Base-by-base conservation (phyloP, 2,888 invertebrate species). In the Venustoraphidia nigricollis region DNA sequence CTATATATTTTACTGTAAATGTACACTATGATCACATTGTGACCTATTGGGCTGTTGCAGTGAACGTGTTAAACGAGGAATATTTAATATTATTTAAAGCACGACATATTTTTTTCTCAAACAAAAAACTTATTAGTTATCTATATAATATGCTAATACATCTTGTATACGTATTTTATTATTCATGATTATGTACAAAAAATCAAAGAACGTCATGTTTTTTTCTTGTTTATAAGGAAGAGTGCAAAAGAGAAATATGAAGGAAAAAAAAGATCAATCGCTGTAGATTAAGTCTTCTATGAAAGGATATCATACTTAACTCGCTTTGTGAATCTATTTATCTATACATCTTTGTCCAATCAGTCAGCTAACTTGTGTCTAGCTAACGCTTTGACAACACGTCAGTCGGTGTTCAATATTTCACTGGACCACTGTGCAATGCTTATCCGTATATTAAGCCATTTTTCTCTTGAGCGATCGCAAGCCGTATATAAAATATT, bases 401-500 rank as follows among this genome's bases (percentile, higher is more conserved):
- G 37, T 17, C 17, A n/a, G n/a, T 45, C 13, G 27, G n/a, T 11
- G 17, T 34, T n/a, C 47, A 49, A 40, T 37, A 46, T 35, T 49
- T 38, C 3, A 10, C 34, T 55, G 61, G 56, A n/a, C 51, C 53
- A 51, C 50, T 57, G 56, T 53, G 51, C 51, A 59, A 59, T 62
- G 62, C 59, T 60, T 59, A 57, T 59, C 58, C 59, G 60, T 62
- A 60, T 62, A 62, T 62, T 61, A 62, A 61, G 62, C 61, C 59
- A 61, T 62, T 62, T 61, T 62, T 57, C 55, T 56, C 57, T 58
- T 58, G 55, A 45, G 38, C 38, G 45, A 45, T 37, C 45, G 10
- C 35, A 27, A 27, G 27, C 27, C 17, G 14, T 14, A 17, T 45
- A 45, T 45, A 45, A 45, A 45, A 45, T 45, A 45, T 45, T 45